These are phyloP conservation scores for Chloromyia formosa DNA, from an alignment of 2,888 invertebrate genomes.

Conservation along the genomic window DNA sequence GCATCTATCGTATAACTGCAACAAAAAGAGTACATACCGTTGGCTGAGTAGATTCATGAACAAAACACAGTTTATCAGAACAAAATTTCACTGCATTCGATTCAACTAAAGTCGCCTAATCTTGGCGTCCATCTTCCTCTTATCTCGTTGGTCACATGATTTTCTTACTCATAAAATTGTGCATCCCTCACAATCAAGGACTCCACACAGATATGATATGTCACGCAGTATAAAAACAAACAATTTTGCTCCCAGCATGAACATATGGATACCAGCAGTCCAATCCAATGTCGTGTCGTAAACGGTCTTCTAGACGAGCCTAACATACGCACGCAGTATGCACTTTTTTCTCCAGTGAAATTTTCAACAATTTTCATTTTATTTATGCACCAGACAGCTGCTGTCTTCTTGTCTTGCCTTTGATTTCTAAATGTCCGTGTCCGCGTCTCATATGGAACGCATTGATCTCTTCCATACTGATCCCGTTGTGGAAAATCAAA, in stretches of 20 bases:
- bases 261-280: constrained; percentile 2
- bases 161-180: too few relatives aligned
- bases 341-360: neutral
- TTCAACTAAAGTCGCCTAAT: too few relatives aligned
- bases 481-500: neutral
- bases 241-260: neutral
- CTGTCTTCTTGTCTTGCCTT: neutral
- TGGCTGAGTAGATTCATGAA: too few relatives aligned
- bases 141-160: too few relatives aligned
- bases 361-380: constrained; percentile 3
- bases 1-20: too few relatives aligned
- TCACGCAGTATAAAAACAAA: neutral
- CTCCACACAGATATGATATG: neutral
- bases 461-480: neutral
- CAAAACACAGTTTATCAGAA: too few relatives aligned
- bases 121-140: too few relatives aligned
- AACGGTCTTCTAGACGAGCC: neutral
- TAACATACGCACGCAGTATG: too few relatives aligned
- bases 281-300: neutral
- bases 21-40: too few relatives aligned
- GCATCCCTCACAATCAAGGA: neutral
- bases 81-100: too few relatives aligned
- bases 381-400: constrained; percentile 16
- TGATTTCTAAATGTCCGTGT: neutral
- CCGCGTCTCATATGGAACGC: neutral